Conservation (phyloP, 2,888 invertebrate species). For the Trachelus troglodyta region DNA sequence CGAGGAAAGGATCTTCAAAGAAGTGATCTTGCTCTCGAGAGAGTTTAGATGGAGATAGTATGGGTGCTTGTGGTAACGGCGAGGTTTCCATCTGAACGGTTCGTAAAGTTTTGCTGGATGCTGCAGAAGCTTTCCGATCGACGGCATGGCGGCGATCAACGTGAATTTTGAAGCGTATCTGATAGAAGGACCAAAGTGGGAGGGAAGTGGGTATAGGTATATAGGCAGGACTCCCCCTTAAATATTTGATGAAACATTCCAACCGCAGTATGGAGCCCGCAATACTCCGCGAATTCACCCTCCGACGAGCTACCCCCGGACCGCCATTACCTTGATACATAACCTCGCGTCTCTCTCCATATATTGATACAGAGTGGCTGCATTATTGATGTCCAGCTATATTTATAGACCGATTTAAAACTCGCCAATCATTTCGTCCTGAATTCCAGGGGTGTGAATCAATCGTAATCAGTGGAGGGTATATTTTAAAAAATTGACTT, state of each 20-base stretch:
- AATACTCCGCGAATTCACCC: slow-evolving; percentile 11
- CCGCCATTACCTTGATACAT: slow-evolving; percentile 57
- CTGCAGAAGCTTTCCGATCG: slow-evolving; percentile 50
- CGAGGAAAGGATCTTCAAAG: not conserved
- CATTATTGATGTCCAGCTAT: slow-evolving; percentile 42
- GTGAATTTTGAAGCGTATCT: slow-evolving; percentile 43
- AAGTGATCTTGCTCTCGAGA: not conserved
- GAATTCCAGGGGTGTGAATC: not conserved
- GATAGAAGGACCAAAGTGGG: slow-evolving; percentile 38
- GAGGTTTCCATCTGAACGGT: slow-evolving; percentile 7
- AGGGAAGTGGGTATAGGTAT: not conserved
- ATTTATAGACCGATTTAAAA: slow-evolving; percentile 41
- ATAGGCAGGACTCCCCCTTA: slow-evolving; percentile 48
- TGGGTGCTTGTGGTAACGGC: not conserved
- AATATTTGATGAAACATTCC: slow-evolving; percentile 63
- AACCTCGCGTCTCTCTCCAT: slow-evolving; percentile 35
- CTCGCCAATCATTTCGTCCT: slow-evolving; percentile 36
- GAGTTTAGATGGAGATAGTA: not conserved
- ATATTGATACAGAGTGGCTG: slow-evolving; percentile 38
- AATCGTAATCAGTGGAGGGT: not conserved
- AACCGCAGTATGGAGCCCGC: slow-evolving; percentile 56
- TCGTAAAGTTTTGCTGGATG: slow-evolving; percentile 17
- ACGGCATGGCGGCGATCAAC: slow-evolving; percentile 26
- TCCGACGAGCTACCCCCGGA: slow-evolving; percentile 26
- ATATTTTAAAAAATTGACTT: not conserved